Evolutionary conservation across 1,140 invertebrate species (phyloP), one percentile per base, ranked within the genome.

Genomic region (Drosophila elegans): DNA sequence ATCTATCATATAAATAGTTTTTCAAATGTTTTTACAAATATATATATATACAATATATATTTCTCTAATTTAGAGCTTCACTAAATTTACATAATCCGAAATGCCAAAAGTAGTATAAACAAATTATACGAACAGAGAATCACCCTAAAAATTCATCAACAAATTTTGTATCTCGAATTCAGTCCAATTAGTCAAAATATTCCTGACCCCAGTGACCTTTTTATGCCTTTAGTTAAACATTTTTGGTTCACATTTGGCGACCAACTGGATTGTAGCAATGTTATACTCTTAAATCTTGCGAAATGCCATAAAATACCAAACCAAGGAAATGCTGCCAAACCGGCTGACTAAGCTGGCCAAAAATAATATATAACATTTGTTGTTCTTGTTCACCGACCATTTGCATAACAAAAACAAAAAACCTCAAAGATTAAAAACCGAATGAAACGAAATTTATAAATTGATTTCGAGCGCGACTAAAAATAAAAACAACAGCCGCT

Each of bases 251-350:
- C 38, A 63, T 63, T 62, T 32, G 25, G 12, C 60, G 10, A 21
- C 42, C 34, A 62, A 44, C 61, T 27, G 12, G 59, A 52, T 34
- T 53, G n/a, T 13, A 21, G 59, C 25, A 53, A 27, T 38, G 39
- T 46, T 54, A 21, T 62, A 13, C 63, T 71, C 67, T 69, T 71
- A 71, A 71, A 71, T 71, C 67, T 71, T 55, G 52, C 53, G 3
- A 72, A 72, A 72, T 60, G 67, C 51, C 64, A 56, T 62, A 62
- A 77, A 77, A 62, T 77, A 60, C 39, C 34, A 34, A 51, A 46
- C 29, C 78, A 67, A 80, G 83, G 83, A 86, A 88, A 86, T 82
- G 82, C 79, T 79, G 82, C 84, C 83, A 88, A 86, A 86, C 82
- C 79, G 82, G 82, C 78, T 61, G 67, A 76, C 77, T 69, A 74